Base-by-base conservation (phyloP, 2,888 invertebrate genomes). In the Drosophila mercatorum region DNA sequence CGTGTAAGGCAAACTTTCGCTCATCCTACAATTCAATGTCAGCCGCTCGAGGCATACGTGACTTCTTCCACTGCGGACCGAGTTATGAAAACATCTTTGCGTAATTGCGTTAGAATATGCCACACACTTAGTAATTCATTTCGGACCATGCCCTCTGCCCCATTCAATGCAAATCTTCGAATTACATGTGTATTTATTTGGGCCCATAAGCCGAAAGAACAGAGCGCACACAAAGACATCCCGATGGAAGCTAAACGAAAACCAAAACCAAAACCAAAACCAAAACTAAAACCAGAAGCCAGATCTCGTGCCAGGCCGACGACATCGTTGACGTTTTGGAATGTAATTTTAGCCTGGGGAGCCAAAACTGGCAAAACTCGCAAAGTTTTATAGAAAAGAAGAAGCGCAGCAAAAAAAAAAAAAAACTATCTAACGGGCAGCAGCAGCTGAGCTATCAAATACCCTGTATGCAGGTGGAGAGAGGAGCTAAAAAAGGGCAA, bases 141-240 rank as follows among this genome's bases (percentile, higher is more conserved):
- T n/a, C 22, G 38, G 10, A 0, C 5, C n/a, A 8, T 52, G 52
- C 34, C 40, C n/a, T 28, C 10, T 10, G 38, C n/a, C 11, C 17
- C 88, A 78, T 74, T 85, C 78, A 72, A 85, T 88, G 83, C 85
- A 89, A 88, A 89, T 83, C 90, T 71, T 64, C 31, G 73, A 88
- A 89, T 82, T 83, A 89, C 88, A 83, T 88, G 80, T 84, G 88
- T 81, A 89, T 89, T 84, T 83, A 81, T 75, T 72, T 85, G 60
- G 62, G 57, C 61, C 64, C 83, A 71, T 75, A 78, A 68, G 63
- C 52, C 57, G 56, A 53, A 43, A 53, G 31, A 67, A 61, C 36
- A n/a, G 17, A 31, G n/a, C 10, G 10, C 8, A 8, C 41, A 75
- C 52, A 62, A 56, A 34, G 44, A 57, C 57, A 36, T 22, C 34